Evolutionary conservation across 2,888 invertebrate species (phyloP), one percentile per base, ranked within the genome.

Genomic region (Volucella bombylans): DNA sequence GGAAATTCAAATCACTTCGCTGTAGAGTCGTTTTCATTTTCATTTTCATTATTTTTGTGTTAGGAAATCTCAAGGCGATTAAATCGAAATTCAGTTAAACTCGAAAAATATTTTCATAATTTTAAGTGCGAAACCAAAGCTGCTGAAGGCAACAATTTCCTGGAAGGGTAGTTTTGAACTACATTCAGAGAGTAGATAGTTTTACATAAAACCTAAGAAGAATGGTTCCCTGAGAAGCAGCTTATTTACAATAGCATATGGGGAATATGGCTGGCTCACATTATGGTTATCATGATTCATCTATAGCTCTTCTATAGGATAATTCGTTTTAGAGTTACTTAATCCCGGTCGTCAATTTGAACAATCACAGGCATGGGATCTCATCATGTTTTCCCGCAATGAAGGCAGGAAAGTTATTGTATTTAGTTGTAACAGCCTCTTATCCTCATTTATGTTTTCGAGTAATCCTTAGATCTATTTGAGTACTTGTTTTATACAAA

Each of bases 401-500:
- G 18, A 50, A 12, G 39, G 41, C 38, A 49, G 47, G n/a, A 38
- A 14, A 31, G 31, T 31, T 43, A 62, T n/a, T 62, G 23, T 9
- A n/a, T n/a, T n/a, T n/a, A 10, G 8, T 14, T 10, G 14, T n/a
- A 9, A 18, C 6, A 38, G 14, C 49, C 41, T 39, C 55, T 57
- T 15, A 57, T 57, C 38, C 57, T 8, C 10, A 14, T 31, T 31
- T 31, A 31, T 1, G 18, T 23, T 23, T 31, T 31, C 6, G 31
- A 31, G 31, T 31, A 59, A 61, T 14, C 10, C 18, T 10, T 50
- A 38, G 57, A 4, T 31, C 12, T 55, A 18, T 38, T 38, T 39
- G 39, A 57, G 47, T 52, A 49, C 49, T 69, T 69, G 69, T 52
- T 71, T 50, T 61, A 49, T 61, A 50, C 59, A 59, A 71, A 71